phyloP scores from a whole-genome alignment of 2,797 vertebrate genomes.

The Agapornis canus region DNA sequence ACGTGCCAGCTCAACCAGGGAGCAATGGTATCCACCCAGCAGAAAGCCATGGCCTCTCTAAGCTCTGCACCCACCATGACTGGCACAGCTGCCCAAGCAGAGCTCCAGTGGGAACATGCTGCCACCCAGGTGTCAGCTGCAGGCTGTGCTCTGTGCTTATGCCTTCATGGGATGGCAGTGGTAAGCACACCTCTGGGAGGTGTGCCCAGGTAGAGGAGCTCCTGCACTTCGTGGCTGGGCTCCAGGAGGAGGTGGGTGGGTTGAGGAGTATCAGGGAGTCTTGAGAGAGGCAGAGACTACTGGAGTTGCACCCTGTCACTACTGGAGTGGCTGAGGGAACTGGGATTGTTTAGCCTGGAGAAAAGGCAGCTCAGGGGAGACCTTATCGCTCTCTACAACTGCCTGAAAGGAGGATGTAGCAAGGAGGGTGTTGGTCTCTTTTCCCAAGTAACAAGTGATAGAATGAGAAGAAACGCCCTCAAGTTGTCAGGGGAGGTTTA shows the following conservation, averaged over 20 bases:
- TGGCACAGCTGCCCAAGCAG: background rate
- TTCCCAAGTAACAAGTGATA: too few species aligned
- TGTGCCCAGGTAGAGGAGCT: background rate
- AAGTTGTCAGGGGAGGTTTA: background rate
- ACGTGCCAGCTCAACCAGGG: background rate
- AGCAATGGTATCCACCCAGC: background rate
- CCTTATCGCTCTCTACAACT: background rate
- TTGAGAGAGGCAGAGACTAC: background rate
- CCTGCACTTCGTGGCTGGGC: background rate
- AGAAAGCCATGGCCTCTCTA: background rate
- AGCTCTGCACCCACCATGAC: background rate
- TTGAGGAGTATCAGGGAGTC: background rate
- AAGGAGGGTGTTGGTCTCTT: background rate
- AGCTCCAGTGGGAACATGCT: background rate
- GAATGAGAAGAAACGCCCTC: background rate
- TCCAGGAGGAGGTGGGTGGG: background rate
- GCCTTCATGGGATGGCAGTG: background rate
- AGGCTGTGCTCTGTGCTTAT: background rate
- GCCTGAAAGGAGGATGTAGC: background rate
- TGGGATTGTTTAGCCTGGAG: background rate
- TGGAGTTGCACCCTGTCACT: background rate
- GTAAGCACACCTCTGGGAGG: background rate
- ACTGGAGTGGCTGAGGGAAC: background rate
- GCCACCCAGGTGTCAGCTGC: background rate
- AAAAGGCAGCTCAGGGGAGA: background rate